Conservation (phyloP, 2,888 invertebrate species). For the Leuctra nigra region DNA sequence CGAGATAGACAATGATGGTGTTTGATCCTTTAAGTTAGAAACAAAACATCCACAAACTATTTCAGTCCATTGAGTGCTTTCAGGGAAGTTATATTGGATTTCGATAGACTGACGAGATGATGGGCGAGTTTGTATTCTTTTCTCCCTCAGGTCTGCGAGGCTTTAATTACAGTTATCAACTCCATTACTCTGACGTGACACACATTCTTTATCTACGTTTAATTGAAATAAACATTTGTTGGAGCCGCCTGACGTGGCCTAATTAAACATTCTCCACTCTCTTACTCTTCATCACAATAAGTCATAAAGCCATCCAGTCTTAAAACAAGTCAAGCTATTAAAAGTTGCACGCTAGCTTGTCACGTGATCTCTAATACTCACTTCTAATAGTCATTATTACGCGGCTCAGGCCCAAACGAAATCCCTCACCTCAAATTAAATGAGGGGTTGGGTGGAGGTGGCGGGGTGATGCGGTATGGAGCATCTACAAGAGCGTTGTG, state of each 20-base stretch:
- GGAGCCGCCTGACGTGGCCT: constrained; percentile 6
- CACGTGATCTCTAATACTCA: constrained; percentile 1
- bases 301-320: constrained; percentile 3
- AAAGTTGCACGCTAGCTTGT: constrained; percentile 4
- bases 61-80: constrained; percentile 15
- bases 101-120: constrained; percentile 6
- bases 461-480: background rate
- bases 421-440: constrained; percentile 13
- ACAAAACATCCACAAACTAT: constrained; percentile 18
- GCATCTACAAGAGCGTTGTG: background rate
- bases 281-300: background rate
- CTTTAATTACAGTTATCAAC: background rate
- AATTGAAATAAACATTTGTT: constrained; percentile 8
- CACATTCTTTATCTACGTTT: constrained; percentile 3
- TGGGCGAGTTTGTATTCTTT: background rate
- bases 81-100: constrained; percentile 13
- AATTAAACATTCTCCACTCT: constrained; percentile 4
- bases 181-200: constrained; percentile 6
- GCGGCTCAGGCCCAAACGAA: constrained; percentile 7
- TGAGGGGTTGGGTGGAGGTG: background rate
- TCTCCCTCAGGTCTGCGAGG: background rate
- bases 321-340: background rate
- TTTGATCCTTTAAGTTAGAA: constrained; percentile 16
- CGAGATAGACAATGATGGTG: constrained; percentile 7
- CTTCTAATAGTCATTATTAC: constrained; percentile 1